Evolutionary conservation across 2,888 invertebrate species (phyloP).

Genomic region (Caenorhabditis wallacei): DNA sequence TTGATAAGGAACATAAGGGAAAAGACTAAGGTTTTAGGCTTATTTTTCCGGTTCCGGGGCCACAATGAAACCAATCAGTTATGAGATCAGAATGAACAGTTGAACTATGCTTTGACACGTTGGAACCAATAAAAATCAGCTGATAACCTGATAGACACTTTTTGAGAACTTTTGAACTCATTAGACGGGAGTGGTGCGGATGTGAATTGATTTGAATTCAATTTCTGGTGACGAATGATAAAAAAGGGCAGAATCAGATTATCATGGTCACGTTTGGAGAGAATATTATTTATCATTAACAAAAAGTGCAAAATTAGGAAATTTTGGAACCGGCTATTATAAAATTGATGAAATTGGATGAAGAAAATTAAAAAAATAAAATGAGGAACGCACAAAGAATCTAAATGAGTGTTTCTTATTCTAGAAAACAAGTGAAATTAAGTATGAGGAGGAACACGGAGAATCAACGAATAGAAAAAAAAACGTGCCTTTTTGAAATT

Average conservation of each 20-base stretch:
- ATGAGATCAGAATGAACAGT: not conserved
- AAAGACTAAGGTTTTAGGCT: slow-evolving; percentile 41
- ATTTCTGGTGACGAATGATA: not conserved
- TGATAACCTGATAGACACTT: slow-evolving; percentile 27
- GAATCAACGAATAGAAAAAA: too few relatives aligned
- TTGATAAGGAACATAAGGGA: slow-evolving; percentile 16
- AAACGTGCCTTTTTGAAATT: too few relatives aligned
- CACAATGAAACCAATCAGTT: slow-evolving; percentile 2
- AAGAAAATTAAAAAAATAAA: too few relatives aligned
- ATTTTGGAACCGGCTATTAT: too few relatives aligned
- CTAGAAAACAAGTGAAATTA: too few relatives aligned
- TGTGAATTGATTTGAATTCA: not conserved
- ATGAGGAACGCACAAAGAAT: not conserved
- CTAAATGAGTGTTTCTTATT: not conserved
- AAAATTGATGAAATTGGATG: too few relatives aligned
- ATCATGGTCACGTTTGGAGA: not conserved
- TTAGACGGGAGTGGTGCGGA: not conserved
- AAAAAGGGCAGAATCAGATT: not conserved
- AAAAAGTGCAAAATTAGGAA: too few relatives aligned
- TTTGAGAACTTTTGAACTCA: not conserved
- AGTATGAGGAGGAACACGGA: too few relatives aligned
- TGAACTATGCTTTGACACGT: slow-evolving; percentile 8
- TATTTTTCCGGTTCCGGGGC: slow-evolving; percentile 35
- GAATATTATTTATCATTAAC: too few relatives aligned
- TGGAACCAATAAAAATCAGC: not conserved